Conservation (phyloP, 2,113 vertebrate species). For the Actenoides hombroni region DNA sequence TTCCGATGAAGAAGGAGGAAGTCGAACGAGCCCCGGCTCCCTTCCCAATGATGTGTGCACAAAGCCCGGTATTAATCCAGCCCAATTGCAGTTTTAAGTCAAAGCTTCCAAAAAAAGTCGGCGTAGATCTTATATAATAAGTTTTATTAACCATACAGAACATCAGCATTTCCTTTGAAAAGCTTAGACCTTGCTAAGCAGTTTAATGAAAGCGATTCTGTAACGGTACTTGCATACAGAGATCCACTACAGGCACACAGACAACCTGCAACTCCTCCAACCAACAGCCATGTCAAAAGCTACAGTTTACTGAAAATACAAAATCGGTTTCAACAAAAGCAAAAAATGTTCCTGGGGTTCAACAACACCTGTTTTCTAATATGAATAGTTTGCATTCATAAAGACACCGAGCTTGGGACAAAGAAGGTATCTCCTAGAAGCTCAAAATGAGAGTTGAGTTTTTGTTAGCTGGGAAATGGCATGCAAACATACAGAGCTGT, state of each 20-base stretch:
- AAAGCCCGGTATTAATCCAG: not conserved
- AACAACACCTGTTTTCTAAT: not conserved
- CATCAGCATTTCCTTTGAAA: constrained; percentile 63
- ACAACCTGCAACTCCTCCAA: constrained; percentile 41
- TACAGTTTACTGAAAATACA: constrained; percentile 51
- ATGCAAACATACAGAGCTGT: constrained; percentile 24
- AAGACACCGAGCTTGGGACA: constrained; percentile 1
- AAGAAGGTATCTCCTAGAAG: constrained; percentile 6
- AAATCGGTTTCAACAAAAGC: constrained; percentile 27
- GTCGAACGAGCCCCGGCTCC: not conserved
- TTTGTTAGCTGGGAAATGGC: constrained; percentile 6
- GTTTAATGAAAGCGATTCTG: constrained; percentile 49
- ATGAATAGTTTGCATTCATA: constrained; percentile 1
- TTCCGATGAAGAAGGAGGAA: not conserved
- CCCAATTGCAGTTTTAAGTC: not conserved
- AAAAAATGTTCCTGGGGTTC: constrained; percentile 10
- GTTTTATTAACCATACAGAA: constrained; percentile 72
- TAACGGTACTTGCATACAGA: constrained; percentile 54
- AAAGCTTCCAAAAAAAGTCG: constrained; percentile 4
- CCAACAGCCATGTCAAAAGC: constrained; percentile 27
- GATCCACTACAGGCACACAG: constrained; percentile 54
- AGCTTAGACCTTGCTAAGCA: constrained; percentile 61
- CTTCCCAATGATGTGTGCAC: not conserved
- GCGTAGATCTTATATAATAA: constrained; percentile 14
- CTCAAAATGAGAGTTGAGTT: not conserved